Evolutionary conservation across 2,113 vertebrate species (phyloP).

Genomic region (Ammodytes marinus): DNA sequence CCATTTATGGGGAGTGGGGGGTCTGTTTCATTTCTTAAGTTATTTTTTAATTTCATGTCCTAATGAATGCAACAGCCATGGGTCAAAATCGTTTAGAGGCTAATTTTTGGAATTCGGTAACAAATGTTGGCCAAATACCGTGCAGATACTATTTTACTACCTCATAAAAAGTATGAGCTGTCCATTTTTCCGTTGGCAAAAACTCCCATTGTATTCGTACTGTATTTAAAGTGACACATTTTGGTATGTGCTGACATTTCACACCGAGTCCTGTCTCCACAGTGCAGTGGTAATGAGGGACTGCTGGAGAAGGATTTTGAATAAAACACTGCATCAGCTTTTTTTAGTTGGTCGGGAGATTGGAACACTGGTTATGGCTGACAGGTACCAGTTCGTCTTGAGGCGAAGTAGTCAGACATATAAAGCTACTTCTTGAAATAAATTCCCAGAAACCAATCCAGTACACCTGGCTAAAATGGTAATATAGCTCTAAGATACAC

Average conservation of each 20-base stretch:
- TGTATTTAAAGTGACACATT: not conserved
- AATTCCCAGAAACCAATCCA: too few relatives aligned
- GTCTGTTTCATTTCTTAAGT: not conserved
- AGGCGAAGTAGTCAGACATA: not conserved
- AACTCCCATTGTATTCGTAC: not conserved
- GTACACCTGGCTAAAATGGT: too few relatives aligned
- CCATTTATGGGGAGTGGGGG: not conserved
- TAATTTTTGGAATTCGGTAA: not conserved
- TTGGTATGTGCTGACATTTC: not conserved
- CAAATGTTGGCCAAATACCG: not conserved
- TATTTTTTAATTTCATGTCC: not conserved
- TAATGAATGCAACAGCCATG: not conserved
- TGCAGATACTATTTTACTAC: not conserved
- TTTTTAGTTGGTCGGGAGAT: not conserved
- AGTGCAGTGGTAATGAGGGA: not conserved
- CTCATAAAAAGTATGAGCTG: not conserved
- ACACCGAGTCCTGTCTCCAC: not conserved
- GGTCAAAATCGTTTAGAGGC: not conserved
- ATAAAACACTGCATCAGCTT: not conserved
- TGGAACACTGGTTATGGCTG: not conserved
- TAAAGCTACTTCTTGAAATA: too few relatives aligned
- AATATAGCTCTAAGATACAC: too few relatives aligned
- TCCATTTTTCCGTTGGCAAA: not conserved
- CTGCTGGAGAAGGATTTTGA: not conserved
- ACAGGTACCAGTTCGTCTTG: not conserved